phyloP scores from a whole-genome alignment of 2,888 invertebrate species.

The Hybos culiciformis region DNA sequence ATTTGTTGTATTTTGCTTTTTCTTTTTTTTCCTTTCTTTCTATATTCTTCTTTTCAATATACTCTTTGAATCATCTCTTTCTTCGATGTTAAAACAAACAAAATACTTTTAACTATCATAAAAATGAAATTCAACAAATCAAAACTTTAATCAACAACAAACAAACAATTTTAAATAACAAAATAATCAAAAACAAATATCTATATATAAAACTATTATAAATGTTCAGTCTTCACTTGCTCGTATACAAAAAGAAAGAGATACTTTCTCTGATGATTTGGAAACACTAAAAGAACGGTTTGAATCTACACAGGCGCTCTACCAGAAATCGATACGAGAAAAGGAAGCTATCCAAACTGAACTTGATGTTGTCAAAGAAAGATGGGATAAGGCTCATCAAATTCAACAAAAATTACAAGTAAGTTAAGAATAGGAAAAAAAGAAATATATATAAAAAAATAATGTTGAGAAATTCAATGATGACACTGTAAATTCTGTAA shows the following conservation, averaged over 20 bases:
- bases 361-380: conserved; percentile 70
- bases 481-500: too few relatives aligned
- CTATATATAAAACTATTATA: too few relatives aligned
- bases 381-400: conserved; percentile 76
- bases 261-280: conserved; percentile 65
- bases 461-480: too few relatives aligned
- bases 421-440: conserved; percentile 15
- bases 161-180: neutral
- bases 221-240: conserved; percentile 54
- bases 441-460: neutral
- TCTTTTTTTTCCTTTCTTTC: neutral
- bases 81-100: neutral
- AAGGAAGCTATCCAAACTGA: conserved; percentile 74
- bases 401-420: conserved; percentile 74
- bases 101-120: neutral
- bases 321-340: conserved; percentile 70
- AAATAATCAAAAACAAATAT: neutral
- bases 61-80: conserved; percentile 11
- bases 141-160: neutral
- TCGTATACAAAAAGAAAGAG: conserved; percentile 79
- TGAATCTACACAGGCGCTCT: conserved; percentile 67
- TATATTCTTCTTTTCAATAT: neutral
- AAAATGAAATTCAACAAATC: neutral
- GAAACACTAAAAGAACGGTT: conserved; percentile 69
- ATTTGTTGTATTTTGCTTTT: neutral